Base-by-base conservation (phyloP, 2,797 vertebrate genomes). In the Pyrocephalus nanus region DNA sequence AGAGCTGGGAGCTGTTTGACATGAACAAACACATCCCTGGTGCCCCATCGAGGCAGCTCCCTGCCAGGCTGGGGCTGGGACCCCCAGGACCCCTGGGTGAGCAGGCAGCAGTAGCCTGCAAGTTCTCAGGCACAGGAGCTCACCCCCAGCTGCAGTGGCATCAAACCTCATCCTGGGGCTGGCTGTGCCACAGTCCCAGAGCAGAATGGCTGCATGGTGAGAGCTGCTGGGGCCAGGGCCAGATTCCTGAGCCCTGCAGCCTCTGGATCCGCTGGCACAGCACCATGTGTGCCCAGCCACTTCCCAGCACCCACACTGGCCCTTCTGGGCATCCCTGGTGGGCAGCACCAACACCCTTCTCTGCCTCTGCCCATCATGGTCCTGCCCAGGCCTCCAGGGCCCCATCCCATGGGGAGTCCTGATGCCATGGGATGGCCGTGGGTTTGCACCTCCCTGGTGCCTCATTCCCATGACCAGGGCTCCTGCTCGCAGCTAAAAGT, bases 301-400 rank as follows among this genome's bases (percentile, higher is more conserved):
- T 42, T 51, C 75, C 6, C 12, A 8, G 45, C 0, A 0, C 34
- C 69, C 26, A 0, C 0, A 8, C 0, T 11, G 50, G 40, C 29
- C 54, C 30, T 67, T 27, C 38, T 23, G 43, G 6, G 15, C 48
- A 15, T 53, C 64, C 29, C 58, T 42, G 43, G 9, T 9, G 40
- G 65, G 45, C 14, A 51, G 55, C n/a, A 67, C 50, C 40, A 8
- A 5, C 34, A 25, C 3, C 29, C 7, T 42, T 30, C 80, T 74
- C 45, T 51, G 47, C 26, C n/a, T 40, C 60, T 77, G 71, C 36
- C n/a, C 2, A 0, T 11, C 1, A 0, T 12, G 20, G 51, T 57
- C 13, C 30, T 40, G 25, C 38, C 42, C 55, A 76, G 42, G 8
- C 18, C 27, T n/a, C 47, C 61, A 76, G 42, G 9, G 15, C 27